phyloP scores from a whole-genome alignment of 92 coral and sea anemone species.

The Nematostella vectensis region DNA sequence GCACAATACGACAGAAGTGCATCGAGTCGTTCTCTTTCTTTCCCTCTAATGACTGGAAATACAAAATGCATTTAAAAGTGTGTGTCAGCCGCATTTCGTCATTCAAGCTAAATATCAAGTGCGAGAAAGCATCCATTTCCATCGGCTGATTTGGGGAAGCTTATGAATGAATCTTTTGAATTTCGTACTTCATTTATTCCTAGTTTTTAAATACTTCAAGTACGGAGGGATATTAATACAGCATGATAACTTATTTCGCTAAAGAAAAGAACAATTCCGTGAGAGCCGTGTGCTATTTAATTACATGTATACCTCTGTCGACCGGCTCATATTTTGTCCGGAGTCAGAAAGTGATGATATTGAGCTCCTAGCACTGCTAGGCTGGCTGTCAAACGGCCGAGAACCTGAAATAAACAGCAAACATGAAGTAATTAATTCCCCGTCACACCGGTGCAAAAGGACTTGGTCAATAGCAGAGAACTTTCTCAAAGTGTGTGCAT shows the following conservation, averaged over 20 bases:
- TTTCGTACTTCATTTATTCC: too few relatives aligned
- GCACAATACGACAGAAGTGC: constrained; percentile 79
- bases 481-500: too few relatives aligned
- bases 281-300: too few relatives aligned
- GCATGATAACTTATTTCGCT: too few relatives aligned
- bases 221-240: too few relatives aligned
- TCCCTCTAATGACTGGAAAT: constrained; percentile 55
- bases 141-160: too few relatives aligned
- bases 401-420: constrained; percentile 16
- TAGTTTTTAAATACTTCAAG: too few relatives aligned
- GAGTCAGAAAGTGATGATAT: constrained; percentile 91
- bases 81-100: not conserved
- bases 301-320: constrained; percentile 98
- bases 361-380: constrained; percentile 90
- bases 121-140: too few relatives aligned
- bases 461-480: too few relatives aligned
- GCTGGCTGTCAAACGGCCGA: constrained; percentile 91
- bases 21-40: constrained; percentile 69
- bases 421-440: not conserved
- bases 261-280: too few relatives aligned
- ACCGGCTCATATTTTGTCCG: constrained; percentile 50
- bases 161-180: not conserved
- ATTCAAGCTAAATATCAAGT: too few relatives aligned
- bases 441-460: not conserved
- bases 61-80: not conserved